These are phyloP conservation scores for Pelagia noctiluca DNA, from an alignment of 30 jellyfish, hydroid and myxozoan genomes.

Conservation along the genomic window DNA sequence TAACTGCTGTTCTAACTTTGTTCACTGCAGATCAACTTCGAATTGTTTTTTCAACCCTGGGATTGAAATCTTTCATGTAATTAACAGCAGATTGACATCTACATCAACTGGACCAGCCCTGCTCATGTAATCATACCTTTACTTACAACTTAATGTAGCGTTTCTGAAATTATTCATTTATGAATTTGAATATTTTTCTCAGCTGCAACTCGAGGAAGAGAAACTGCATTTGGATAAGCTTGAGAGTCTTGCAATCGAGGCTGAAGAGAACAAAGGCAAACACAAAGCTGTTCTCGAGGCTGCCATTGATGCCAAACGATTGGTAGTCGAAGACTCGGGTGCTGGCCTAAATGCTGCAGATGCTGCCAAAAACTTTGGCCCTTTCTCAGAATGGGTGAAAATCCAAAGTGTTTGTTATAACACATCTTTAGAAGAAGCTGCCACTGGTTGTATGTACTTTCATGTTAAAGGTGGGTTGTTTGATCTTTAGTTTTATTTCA, in stretches of 20 bases:
- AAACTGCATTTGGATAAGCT: constrained; percentile 83
- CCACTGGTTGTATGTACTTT: constrained; percentile 98
- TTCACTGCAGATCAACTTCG: too few species aligned
- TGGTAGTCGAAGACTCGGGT: constrained; percentile 96
- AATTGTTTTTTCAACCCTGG: too few species aligned
- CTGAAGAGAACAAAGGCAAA: constrained; percentile 95
- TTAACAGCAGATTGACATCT: too few species aligned
- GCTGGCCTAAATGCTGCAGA: constrained; percentile 98
- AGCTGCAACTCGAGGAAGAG: constrained; percentile 91
- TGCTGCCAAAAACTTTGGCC: constrained; percentile 84
- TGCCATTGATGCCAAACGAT: constrained; percentile 95
- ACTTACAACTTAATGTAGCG: too few species aligned
- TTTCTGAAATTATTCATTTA: too few species aligned
- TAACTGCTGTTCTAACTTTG: too few species aligned
- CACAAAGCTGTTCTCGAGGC: constrained; percentile 99
- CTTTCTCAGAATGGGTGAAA: constrained; percentile 88
- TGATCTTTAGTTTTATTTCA: too few species aligned
- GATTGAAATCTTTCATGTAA: too few species aligned
- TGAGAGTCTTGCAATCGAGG: constrained; percentile 78
- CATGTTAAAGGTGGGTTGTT: constrained; percentile 84
- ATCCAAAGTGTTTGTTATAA: constrained; percentile 92
- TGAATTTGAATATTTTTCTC: too few species aligned
- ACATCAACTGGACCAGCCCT: too few species aligned
- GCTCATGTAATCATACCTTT: too few species aligned
- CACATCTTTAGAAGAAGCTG: constrained; percentile 88